These are phyloP conservation scores for Drosophila siamana DNA, from an alignment of 2,888 invertebrate species.

Conservation along the genomic window DNA sequence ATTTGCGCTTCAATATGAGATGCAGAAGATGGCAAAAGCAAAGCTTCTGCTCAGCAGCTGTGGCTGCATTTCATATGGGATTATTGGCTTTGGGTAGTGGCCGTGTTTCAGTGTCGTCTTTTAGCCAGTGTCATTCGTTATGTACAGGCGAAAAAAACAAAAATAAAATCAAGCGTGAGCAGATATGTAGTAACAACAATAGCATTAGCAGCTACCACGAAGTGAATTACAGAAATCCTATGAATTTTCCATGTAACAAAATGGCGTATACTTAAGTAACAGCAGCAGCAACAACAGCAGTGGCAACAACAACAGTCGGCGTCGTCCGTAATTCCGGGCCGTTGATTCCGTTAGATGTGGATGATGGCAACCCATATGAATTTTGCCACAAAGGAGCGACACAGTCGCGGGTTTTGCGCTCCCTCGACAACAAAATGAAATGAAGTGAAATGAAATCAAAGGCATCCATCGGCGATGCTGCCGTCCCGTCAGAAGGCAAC, in stretches of 20 bases:
- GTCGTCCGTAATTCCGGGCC: conserved; percentile 69
- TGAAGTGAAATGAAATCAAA: conserved; percentile 82
- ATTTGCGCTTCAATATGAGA: not conserved
- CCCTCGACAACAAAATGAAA: conserved; percentile 71
- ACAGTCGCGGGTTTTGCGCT: conserved; percentile 56
- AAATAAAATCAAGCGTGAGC: conserved; percentile 30
- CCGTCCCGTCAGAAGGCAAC: conserved; percentile 66
- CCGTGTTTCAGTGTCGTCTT: not conserved
- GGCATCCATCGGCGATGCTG: conserved; percentile 68
- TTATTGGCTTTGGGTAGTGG: not conserved
- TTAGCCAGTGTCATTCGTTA: conserved; percentile 26
- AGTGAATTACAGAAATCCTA: conserved; percentile 66
- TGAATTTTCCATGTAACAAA: conserved; percentile 57
- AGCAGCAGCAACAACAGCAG: conserved; percentile 15
- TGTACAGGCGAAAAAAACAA: conserved; percentile 15
- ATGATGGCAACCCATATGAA: conserved; percentile 21
- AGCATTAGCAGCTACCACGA: conserved; percentile 41
- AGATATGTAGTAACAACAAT: conserved; percentile 26
- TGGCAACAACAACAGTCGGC: conserved; percentile 23
- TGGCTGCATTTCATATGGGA: not conserved
- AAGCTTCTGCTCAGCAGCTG: not conserved
- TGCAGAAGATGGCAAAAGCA: too few relatives aligned
- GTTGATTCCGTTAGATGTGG: conserved; percentile 55
- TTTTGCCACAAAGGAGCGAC: conserved; percentile 40
- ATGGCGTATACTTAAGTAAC: conserved; percentile 50